Percentiles rank a stretch among this genome's conserved stretches.
Conservation (phyloP, 2,888 invertebrate genomes). For the Drosophila sordidula region DNA sequence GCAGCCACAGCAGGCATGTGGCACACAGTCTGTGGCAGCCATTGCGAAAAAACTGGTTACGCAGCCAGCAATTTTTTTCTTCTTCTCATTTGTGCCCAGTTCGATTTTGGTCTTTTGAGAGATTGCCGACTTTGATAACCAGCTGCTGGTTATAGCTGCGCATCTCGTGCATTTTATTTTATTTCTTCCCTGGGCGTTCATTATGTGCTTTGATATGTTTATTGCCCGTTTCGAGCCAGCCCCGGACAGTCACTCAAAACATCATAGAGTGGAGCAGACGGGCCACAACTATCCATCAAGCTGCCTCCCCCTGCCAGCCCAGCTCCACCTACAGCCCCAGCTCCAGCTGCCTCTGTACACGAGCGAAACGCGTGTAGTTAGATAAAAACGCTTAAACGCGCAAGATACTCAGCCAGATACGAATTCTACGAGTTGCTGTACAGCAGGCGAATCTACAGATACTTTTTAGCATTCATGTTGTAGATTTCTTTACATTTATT, state of each 20-base stretch:
- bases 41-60: conserved; percentile 67
- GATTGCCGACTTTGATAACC: conserved; percentile 85
- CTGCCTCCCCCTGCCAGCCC: not conserved
- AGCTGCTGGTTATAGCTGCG: conserved; percentile 48
- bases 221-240: conserved; percentile 45
- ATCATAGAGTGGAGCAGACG: conserved; percentile 7
- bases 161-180: conserved; percentile 27
- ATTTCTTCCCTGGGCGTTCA: conserved; percentile 52
- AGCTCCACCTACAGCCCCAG: not conserved
- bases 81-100: conserved; percentile 37
- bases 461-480: conserved; percentile 27
- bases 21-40: conserved; percentile 50
- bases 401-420: conserved; percentile 49
- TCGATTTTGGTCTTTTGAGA: conserved; percentile 81
- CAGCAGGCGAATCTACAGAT: conserved; percentile 15
- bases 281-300: conserved; percentile 30
- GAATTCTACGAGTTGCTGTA: conserved; percentile 19
- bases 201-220: conserved; percentile 66
- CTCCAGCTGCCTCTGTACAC: conserved; percentile 30
- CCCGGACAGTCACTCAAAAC: conserved; percentile 22
- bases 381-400: conserved; percentile 76
- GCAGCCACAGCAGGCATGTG: conserved; percentile 3
- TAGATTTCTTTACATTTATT: conserved; percentile 42
- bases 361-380: conserved; percentile 77
- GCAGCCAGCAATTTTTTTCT: conserved; percentile 36